Evolutionary conservation across 2,888 invertebrate genomes (phyloP), one percentile per base, ranked within the genome.

Genomic region (Eupithecia subfuscata): DNA sequence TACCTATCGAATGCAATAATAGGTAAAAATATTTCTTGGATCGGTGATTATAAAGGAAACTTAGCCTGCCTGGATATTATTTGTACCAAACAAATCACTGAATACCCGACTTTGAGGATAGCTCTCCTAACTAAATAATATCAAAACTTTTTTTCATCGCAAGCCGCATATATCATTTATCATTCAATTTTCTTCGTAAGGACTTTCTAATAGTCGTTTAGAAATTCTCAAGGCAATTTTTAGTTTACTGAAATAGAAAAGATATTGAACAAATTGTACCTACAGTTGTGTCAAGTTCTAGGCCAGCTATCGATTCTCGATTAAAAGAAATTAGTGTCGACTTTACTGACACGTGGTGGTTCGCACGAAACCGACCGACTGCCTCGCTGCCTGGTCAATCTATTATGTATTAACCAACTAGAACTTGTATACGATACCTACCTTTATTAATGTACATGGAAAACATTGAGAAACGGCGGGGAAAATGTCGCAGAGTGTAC

Each of bases 221-320:
- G 45, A 65, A 65, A 74, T 69, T 67, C 67, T 22, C 75, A 70
- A 75, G 72, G 68, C 68, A 67, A 37, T 67, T 70, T 75, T 37
- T n/a, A 60, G 65, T 69, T 67, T n/a, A 37, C n/a, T 63, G 40
- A 60, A 65, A 71, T 65, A 40, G n/a, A 45, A 43, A 45, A 43
- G 5, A 3, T 73, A 70, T 16, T 22, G 12, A 22, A 65, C 7
- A 52, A 56, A 67, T 43, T 40, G 9, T 52, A 48, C 40, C 40
- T 56, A 52, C 60, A 60, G 34, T 40, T 64, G 69, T 74, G 72
- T 72, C 77, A 74, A 75, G 77, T 77, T 77, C 77, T 75, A 70
- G 74, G 77, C n/a, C 25, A 64, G n/a, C 37, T 65, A 77, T 73
- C 70, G 77, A 77, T 76, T 76, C 25, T 71, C 74, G 65, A 76